Percentiles rank a stretch among this genome's conserved stretches.
Evolutionary conservation across 2,113 vertebrate species (phyloP).

Genomic region (Archocentrus centrarchus): DNA sequence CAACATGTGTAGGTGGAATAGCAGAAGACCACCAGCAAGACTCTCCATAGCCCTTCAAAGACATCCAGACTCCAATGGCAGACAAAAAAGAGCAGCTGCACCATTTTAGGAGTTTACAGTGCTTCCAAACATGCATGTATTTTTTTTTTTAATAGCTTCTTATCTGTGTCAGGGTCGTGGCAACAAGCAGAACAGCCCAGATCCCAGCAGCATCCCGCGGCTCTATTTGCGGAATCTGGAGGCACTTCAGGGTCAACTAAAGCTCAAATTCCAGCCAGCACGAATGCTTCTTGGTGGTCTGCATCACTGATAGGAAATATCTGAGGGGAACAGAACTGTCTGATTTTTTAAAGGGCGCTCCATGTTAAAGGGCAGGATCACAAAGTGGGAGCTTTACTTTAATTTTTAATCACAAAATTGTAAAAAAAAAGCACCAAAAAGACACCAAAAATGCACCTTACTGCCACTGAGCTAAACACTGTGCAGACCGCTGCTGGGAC

Average conservation of each 20-base stretch:
- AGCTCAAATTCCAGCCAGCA: background rate
- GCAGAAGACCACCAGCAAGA: background rate
- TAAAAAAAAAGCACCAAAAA: too few relatives aligned
- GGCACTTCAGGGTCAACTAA: constrained; percentile 3
- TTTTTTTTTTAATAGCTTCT: constrained; percentile 16
- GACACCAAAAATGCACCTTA: background rate
- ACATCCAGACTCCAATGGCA: constrained; percentile 2
- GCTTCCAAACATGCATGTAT: constrained; percentile 19
- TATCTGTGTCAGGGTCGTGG: constrained; percentile 42
- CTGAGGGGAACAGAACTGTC: background rate
- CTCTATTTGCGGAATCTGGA: constrained; percentile 23
- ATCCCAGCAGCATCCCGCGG: constrained; percentile 32
- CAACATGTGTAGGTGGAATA: background rate
- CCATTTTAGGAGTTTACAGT: constrained; percentile 2
- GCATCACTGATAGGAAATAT: background rate
- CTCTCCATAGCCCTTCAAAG: background rate
- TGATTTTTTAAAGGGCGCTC: background rate
- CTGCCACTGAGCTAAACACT: background rate
- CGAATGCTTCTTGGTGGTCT: background rate
- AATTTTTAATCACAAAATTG: background rate
- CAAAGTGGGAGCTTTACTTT: background rate
- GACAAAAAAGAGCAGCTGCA: background rate
- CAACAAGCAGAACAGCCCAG: constrained; percentile 7
- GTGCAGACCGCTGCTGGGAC: background rate
- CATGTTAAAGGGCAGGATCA: background rate